Conservation (phyloP, 2,888 invertebrate species). For the Cryptus armator region DNA sequence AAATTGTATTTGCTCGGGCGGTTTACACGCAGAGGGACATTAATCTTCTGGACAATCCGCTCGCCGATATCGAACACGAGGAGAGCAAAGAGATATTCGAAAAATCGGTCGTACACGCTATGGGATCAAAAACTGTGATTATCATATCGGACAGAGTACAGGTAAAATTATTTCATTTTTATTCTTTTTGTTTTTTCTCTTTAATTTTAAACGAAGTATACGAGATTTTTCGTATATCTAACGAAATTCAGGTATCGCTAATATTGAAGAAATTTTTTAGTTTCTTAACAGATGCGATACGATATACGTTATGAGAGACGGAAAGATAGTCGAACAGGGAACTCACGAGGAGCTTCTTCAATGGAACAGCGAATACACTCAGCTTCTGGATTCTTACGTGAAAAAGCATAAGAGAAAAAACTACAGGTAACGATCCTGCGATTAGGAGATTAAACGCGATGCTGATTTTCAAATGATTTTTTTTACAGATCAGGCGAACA, state of each 20-base stretch:
- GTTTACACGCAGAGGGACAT: slow-evolving; percentile 84
- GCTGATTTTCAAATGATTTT: not conserved
- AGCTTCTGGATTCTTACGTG: slow-evolving; percentile 69
- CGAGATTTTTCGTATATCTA: too few species aligned
- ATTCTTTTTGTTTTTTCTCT: not conserved
- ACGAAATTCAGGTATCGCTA: not conserved
- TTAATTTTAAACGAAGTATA: too few species aligned
- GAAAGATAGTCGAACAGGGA: slow-evolving; percentile 86
- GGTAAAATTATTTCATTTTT: slow-evolving; percentile 59
- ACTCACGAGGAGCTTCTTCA: slow-evolving; percentile 86
- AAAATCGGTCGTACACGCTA: slow-evolving; percentile 68
- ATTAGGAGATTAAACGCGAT: not conserved
- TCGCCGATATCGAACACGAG: slow-evolving; percentile 66
- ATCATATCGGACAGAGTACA: slow-evolving; percentile 73
- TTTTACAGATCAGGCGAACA: slow-evolving; percentile 67
- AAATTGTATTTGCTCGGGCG: slow-evolving; percentile 86
- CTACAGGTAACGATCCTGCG: slow-evolving; percentile 49
- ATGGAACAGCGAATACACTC: slow-evolving; percentile 77
- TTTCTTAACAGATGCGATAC: slow-evolving; percentile 87
- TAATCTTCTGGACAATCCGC: slow-evolving; percentile 75
- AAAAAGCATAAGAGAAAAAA: slow-evolving; percentile 72
- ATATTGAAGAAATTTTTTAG: slow-evolving; percentile 77
- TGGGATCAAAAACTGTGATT: slow-evolving; percentile 72
- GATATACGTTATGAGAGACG: slow-evolving; percentile 87
- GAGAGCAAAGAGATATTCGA: slow-evolving; percentile 74